These are phyloP conservation scores for Phrynocephalus guinanensis DNA, from an alignment of 2,797 vertebrate species.

Conservation along the genomic window DNA sequence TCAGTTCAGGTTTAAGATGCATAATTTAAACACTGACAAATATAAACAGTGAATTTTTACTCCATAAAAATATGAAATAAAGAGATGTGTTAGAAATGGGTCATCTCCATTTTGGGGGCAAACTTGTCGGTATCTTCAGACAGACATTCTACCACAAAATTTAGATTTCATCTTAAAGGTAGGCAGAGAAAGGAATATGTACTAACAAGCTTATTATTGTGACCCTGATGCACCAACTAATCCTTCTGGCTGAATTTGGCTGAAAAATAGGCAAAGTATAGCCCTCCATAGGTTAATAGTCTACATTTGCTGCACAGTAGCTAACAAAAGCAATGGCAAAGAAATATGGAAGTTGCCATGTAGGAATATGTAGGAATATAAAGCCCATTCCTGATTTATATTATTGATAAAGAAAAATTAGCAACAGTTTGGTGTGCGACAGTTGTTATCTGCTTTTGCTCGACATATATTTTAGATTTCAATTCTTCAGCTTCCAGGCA, in stretches of 20 bases:
- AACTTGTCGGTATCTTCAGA: conserved; percentile 23
- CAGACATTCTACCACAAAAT: background rate
- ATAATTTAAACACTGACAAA: conserved; percentile 45
- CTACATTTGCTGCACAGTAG: no score
- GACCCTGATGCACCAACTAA: background rate
- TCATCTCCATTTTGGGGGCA: conserved; percentile 22
- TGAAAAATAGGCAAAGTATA: background rate
- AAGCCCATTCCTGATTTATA: no score
- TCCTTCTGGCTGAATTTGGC: background rate
- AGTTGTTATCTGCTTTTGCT: no score
- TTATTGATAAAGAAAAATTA: no score
- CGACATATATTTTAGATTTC: no score
- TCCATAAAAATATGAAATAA: conserved; percentile 33
- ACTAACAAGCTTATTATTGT: background rate
- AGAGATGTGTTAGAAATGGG: conserved; percentile 31
- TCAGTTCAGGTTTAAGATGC: conserved; percentile 49
- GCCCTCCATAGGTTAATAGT: background rate
- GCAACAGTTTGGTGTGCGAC: no score
- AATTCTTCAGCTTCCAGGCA: no score
- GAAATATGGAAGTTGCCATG: no score
- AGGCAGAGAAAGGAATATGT: background rate
- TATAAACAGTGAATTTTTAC: conserved; percentile 18
- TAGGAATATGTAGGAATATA: no score
- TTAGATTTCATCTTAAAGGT: conserved; percentile 2
- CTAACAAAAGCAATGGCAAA: no score